Evolutionary conservation across 2,113 vertebrate species (phyloP).

Genomic region (Menura novaehollandiae): DNA sequence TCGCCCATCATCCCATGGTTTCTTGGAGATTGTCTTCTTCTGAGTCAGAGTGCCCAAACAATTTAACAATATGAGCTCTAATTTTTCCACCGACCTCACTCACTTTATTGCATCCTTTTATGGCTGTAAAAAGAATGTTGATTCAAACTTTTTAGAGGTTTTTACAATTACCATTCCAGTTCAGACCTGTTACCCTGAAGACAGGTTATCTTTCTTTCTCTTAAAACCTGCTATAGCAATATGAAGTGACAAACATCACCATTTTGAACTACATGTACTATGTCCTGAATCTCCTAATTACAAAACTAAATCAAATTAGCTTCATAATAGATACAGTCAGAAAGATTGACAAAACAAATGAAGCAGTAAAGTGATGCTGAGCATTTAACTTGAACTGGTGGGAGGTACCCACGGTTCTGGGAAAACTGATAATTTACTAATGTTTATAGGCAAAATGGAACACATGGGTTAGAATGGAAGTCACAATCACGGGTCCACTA

Average conservation of each 20-base stretch:
- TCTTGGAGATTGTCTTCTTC: not conserved
- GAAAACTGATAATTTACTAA: not conserved
- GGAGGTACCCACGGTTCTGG: rapidly evolving
- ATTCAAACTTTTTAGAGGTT: not conserved
- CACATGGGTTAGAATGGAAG: not conserved
- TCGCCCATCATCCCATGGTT: not conserved
- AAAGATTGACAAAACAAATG: not conserved
- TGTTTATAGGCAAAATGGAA: not conserved
- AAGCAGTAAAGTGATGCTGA: not conserved
- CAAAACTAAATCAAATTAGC: not conserved
- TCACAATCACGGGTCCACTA: not conserved
- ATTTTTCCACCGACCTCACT: not conserved
- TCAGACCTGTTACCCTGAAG: not conserved
- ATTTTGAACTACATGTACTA: not conserved
- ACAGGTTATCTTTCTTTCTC: not conserved
- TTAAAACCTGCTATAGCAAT: not conserved
- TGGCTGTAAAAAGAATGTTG: not conserved
- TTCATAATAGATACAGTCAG: not conserved
- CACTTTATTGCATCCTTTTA: not conserved
- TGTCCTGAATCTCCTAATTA: not conserved
- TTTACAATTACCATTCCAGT: not conserved
- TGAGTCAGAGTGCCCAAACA: not conserved
- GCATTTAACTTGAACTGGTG: not conserved
- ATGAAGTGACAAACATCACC: not conserved
- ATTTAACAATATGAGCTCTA: not conserved